Evolutionary conservation across 1,140 invertebrate species (phyloP).

Genomic region (Drosophila ogumai): DNA sequence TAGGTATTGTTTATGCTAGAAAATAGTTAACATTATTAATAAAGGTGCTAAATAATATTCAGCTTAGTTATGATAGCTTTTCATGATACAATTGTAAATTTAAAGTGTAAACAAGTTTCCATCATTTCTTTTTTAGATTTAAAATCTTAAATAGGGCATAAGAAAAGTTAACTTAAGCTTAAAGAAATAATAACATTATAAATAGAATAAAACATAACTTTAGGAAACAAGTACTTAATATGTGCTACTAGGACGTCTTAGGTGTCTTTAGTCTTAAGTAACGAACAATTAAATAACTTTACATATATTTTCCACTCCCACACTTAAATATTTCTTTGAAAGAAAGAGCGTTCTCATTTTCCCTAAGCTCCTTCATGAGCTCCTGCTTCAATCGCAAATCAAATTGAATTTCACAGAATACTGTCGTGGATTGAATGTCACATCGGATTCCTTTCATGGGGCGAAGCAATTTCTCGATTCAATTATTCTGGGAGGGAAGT

Average conservation of each 20-base stretch:
- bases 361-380: background rate
- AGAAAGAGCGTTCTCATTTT: background rate
- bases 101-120: too few species aligned
- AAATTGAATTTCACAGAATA: constrained; percentile 36
- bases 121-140: too few species aligned
- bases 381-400: constrained; percentile 16
- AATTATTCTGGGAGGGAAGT: constrained; percentile 59
- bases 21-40: background rate
- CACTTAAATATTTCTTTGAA: background rate
- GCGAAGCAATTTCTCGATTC: constrained; percentile 70
- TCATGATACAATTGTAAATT: too few species aligned
- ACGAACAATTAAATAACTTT: background rate
- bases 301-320: background rate
- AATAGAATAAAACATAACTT: too few species aligned
- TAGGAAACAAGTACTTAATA: too few species aligned
- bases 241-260: too few species aligned
- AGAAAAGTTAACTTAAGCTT: too few species aligned
- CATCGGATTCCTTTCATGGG: constrained; percentile 43
- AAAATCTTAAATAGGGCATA: too few species aligned
- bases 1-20: background rate
- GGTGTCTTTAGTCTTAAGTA: background rate
- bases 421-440: constrained; percentile 26
- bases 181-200: too few species aligned
- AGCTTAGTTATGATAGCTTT: too few species aligned
- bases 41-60: background rate